Base-by-base conservation (phyloP, 1,140 invertebrate species). In the Diachasma alloeum region DNA sequence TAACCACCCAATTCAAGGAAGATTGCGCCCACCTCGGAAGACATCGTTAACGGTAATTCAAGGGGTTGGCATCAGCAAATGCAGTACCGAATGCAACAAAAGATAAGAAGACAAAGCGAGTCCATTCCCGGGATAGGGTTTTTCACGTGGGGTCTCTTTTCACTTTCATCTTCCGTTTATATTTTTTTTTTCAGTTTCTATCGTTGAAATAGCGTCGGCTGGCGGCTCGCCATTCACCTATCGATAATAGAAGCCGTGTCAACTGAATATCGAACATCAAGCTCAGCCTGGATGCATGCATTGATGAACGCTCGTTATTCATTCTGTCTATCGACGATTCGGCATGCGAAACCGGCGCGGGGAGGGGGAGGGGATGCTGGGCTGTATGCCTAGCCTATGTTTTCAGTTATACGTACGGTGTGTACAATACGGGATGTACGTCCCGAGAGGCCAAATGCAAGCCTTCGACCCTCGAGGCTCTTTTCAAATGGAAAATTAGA, bases 291-390 rank as follows among this genome's bases (percentile, higher is more conserved):
- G 53, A 22, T 17, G 46, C 69, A 44, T 53, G 66, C 31, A 39
- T 46, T 69, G 74, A 75, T 75, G 74, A 75, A 75, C 67, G 74
- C 74, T 75, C 74, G 74, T 75, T 75, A 75, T 69, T 75, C 74
- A 75, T 75, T 75, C 74, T 69, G 74, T 75, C 74, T 75, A 31
- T 44, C 74, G 44, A 75, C 74, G 74, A 75, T 75, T 75, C 63
- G 56, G 74, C 31, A 31, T 63, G 19, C 53, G 19, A 22, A 63
- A 22, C 19, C 9, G 19, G 4, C 31, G 31, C 17, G 53, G 19
- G 53, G 9, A 22, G n/a, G 6, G 17, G 53, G 53, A 10, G 53
- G 31, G 31, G 31, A n/a, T n/a, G n/a, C n/a, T n/a, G n/a, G 31
- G 31, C 31, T 31, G 48, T 56, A 56, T 63, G 59, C 8, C 8